Evolutionary conservation across 2,113 vertebrate genomes (phyloP).

Genomic region (Scophthalmus maximus): DNA sequence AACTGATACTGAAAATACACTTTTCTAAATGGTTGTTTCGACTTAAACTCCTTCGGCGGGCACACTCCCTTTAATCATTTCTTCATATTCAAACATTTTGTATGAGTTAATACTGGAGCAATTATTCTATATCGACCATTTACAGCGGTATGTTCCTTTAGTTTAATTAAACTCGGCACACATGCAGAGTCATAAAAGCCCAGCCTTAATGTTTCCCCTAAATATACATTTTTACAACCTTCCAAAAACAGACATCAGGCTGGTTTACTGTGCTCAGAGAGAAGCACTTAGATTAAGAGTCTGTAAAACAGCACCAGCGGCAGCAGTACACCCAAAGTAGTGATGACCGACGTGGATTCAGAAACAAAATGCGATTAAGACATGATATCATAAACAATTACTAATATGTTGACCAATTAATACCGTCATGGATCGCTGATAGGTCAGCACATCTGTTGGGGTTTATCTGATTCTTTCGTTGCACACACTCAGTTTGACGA

Average conservation of each 20-base stretch:
- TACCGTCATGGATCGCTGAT: not conserved
- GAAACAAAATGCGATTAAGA: not conserved
- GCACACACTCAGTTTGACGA: conserved; percentile 8
- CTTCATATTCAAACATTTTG: conserved; percentile 3
- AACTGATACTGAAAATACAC: too few species aligned
- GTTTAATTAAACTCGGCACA: conserved; percentile 23
- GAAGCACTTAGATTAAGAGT: conserved; percentile 33
- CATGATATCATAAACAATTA: not conserved
- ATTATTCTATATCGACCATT: not conserved
- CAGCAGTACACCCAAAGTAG: too few species aligned
- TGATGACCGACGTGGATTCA: not conserved
- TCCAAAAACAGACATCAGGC: conserved; percentile 59
- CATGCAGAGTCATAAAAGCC: conserved; percentile 7
- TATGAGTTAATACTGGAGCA: conserved; percentile 4
- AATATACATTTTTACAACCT: conserved; percentile 44
- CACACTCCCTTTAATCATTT: conserved; percentile 20
- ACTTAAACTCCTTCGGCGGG: too few species aligned
- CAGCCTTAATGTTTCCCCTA: conserved; percentile 34
- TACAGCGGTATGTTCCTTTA: conserved; percentile 4
- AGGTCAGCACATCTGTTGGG: conserved; percentile 11
- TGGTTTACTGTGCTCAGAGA: conserved; percentile 6
- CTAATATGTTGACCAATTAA: too few species aligned
- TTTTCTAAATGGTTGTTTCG: too few species aligned
- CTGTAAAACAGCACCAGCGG: conserved; percentile 3
- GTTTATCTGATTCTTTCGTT: conserved; percentile 13